Conservation (phyloP, 2,797 vertebrate species). For the Ibycter americanus region DNA sequence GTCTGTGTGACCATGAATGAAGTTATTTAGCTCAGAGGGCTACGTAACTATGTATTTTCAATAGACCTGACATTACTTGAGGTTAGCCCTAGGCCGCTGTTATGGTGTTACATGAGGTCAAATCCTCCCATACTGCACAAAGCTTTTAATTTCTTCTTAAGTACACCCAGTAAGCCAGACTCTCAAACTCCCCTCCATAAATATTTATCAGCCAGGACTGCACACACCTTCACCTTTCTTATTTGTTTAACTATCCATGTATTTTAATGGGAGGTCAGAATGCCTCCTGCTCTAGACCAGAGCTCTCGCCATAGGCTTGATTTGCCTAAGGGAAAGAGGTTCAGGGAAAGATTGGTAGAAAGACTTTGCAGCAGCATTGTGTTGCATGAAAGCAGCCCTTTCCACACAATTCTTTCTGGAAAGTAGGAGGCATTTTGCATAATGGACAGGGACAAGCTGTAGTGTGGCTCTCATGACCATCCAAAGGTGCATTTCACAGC, state of each 20-base stretch:
- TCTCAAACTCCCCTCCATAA: background rate
- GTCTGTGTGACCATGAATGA: conserved; percentile 52
- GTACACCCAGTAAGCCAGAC: background rate
- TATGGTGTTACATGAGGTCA: conserved; percentile 51
- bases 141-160: conserved; percentile 43
- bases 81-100: conserved; percentile 41
- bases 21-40: conserved; percentile 45
- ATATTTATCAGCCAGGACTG: background rate
- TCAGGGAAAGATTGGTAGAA: background rate
- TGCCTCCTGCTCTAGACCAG: background rate
- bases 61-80: conserved; percentile 50
- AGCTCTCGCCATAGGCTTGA: background rate
- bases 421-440: background rate
- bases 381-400: background rate
- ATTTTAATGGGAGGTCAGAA: background rate
- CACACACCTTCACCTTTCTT: background rate
- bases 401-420: background rate
- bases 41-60: conserved; percentile 33
- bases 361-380: background rate
- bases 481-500: background rate
- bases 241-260: background rate
- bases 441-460: background rate
- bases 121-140: background rate
- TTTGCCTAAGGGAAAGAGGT: background rate
- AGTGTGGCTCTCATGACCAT: background rate